A percentile compares a stretch with the other conserved stretches of the same genome.
phyloP scores from a whole-genome alignment of 2,113 vertebrate genomes.

The Thamnophis sirtalis region DNA sequence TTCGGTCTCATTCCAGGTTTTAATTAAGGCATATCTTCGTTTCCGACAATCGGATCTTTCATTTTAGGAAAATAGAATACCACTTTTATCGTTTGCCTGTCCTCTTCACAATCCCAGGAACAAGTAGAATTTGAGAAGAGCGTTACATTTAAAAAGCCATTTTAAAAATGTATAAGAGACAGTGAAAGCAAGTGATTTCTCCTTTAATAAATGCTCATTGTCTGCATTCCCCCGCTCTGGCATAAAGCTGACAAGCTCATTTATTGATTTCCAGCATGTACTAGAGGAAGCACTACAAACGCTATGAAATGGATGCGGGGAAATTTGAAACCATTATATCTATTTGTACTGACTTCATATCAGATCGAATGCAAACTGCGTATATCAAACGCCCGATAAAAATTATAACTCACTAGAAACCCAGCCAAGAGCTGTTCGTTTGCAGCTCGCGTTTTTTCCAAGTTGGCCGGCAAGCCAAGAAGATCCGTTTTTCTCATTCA shows the following conservation, averaged over 20 bases:
- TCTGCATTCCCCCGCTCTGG: background rate
- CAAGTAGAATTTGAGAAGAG: background rate
- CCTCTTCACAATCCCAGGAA: background rate
- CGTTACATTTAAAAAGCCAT: background rate
- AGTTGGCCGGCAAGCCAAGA: background rate
- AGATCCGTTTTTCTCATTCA: background rate
- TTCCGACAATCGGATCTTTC: background rate
- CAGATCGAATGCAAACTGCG: background rate
- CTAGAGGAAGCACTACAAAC: background rate
- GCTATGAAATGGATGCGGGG: background rate
- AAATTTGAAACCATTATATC: background rate
- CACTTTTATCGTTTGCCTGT: background rate
- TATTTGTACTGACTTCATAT: background rate
- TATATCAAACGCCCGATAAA: background rate
- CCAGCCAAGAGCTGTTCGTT: background rate
- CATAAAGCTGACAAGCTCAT: background rate
- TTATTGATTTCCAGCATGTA: background rate
- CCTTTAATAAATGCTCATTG: background rate
- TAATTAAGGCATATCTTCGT: background rate
- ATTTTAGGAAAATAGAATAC: background rate
- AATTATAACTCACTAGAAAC: background rate
- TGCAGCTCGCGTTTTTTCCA: too few species aligned
- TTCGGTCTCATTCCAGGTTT: background rate
- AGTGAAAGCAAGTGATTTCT: background rate
- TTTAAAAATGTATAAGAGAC: background rate